These are phyloP conservation scores for Burhinus bistriatus DNA, from an alignment of 2,113 vertebrate species.

Conservation along the genomic window DNA sequence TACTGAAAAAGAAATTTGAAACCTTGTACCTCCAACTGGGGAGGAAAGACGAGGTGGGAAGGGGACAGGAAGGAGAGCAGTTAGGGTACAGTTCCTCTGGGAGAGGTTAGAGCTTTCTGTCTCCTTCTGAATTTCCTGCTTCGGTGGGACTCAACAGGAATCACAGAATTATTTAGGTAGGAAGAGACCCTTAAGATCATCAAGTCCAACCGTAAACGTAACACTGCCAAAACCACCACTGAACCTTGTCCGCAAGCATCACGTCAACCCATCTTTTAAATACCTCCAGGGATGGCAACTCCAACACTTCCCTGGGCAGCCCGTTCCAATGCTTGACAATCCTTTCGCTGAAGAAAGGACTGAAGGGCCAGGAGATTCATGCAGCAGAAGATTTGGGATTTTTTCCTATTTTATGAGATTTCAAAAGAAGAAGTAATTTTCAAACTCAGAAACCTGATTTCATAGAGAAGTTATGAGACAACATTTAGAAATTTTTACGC, in stretches of 20 bases:
- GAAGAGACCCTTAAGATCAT: not conserved
- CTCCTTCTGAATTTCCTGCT: not conserved
- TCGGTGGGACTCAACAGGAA: not conserved
- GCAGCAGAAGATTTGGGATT: not conserved
- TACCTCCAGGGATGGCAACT: not conserved
- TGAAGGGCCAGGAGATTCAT: not conserved
- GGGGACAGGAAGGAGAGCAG: not conserved
- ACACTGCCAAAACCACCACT: not conserved
- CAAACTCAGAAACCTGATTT: not conserved
- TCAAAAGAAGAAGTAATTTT: not conserved
- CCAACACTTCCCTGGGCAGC: not conserved
- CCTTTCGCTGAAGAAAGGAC: rapidly evolving
- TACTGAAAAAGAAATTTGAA: not conserved
- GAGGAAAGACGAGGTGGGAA: not conserved
- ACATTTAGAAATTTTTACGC: not conserved
- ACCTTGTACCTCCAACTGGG: not conserved
- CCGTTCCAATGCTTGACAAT: not conserved
- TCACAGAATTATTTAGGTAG: not conserved
- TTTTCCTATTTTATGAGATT: not conserved
- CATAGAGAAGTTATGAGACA: not conserved
- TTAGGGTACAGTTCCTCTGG: not conserved
- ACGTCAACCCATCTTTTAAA: rapidly evolving
- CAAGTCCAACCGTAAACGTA: not conserved
- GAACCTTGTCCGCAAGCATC: not conserved
- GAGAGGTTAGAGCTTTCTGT: not conserved